These are phyloP conservation scores for Marronus borbonicus DNA, from an alignment of 2,888 invertebrate species.

Conservation along the genomic window DNA sequence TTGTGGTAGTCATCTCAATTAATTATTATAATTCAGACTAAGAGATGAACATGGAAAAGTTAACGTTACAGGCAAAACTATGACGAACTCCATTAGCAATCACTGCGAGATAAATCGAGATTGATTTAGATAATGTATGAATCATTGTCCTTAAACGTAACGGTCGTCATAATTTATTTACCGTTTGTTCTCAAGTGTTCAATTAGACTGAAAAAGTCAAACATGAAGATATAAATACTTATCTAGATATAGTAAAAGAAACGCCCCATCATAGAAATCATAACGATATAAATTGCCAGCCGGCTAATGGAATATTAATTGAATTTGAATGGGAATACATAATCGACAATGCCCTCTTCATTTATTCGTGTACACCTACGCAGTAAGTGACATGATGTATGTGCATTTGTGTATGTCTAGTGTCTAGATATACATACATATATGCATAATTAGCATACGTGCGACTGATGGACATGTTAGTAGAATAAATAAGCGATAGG, in stretches of 20 bases:
- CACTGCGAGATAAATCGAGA: background rate
- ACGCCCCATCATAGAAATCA: slow-evolving; percentile 16
- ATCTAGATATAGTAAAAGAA: background rate
- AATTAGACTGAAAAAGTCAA: background rate
- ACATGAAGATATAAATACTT: background rate
- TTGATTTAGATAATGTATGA: background rate
- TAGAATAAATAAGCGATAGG: background rate
- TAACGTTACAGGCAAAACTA: background rate
- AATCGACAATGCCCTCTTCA: slow-evolving; percentile 2
- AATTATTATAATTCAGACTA: no score
- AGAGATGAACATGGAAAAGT: no score
- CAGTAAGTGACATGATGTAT: background rate
- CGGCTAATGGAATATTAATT: slow-evolving; percentile 31
- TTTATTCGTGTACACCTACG: background rate
- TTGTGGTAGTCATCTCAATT: no score
- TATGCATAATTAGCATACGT: slow-evolving; percentile 1
- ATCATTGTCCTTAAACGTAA: background rate
- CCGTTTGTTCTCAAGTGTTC: slow-evolving; percentile 7
- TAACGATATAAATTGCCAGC: slow-evolving; percentile 17
- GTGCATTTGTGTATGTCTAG: background rate
- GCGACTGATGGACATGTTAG: background rate
- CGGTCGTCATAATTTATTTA: slow-evolving; percentile 6
- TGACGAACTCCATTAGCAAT: background rate
- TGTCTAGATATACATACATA: background rate
- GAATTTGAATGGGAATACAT: slow-evolving; percentile 25